Conservation (phyloP, 1,140 invertebrate genomes). For the Leptinotarsa texana region DNA sequence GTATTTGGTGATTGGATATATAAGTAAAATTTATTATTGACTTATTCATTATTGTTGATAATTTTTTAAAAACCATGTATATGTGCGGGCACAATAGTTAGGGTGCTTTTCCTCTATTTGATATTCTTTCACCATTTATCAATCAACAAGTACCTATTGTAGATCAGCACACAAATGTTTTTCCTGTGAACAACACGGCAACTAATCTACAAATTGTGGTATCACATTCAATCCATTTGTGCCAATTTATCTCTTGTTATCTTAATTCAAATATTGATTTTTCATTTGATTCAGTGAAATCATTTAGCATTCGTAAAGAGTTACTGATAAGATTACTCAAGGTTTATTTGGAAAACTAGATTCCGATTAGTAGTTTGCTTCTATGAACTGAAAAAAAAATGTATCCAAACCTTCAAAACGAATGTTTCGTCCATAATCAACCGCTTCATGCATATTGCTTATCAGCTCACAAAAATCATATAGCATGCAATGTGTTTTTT, state of each 20-base stretch:
- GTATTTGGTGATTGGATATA: slow-evolving; percentile 42
- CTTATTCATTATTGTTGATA: slow-evolving; percentile 33
- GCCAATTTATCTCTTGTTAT: too few species aligned
- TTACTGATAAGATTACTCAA: neutral
- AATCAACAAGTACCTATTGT: slow-evolving; percentile 6
- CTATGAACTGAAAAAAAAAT: neutral
- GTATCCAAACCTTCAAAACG: neutral
- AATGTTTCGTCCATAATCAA: neutral
- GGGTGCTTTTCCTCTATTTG: slow-evolving; percentile 39
- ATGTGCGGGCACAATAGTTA: slow-evolving; percentile 47
- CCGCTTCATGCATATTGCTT: neutral
- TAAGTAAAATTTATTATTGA: slow-evolving; percentile 25
- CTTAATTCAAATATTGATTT: neutral
- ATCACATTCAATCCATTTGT: too few species aligned
- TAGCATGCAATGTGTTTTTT: neutral
- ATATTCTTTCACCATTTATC: slow-evolving; percentile 21
- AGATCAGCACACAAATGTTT: neutral
- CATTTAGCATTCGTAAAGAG: neutral
- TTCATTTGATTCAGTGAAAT: neutral
- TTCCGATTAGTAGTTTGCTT: neutral
- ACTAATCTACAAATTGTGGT: too few species aligned
- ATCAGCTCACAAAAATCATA: neutral
- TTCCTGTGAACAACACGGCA: too few species aligned
- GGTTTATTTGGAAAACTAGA: neutral
- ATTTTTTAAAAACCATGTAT: slow-evolving; percentile 50